Evolutionary conservation across 1,140 invertebrate genomes (phyloP).

Genomic region (Maniola jurtina): DNA sequence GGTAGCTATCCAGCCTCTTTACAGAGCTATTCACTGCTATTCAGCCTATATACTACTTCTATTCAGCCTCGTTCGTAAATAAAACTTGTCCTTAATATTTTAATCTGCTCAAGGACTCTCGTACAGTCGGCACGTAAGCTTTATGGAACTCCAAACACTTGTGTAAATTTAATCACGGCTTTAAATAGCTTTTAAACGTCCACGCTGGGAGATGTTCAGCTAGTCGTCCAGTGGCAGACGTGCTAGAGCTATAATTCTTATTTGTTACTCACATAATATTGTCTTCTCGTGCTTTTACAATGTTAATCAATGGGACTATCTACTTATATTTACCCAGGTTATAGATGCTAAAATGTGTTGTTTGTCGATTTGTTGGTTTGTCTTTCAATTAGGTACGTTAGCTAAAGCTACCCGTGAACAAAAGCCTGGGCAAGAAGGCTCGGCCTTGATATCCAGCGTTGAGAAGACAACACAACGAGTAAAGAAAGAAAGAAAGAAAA

Average conservation of each 20-base stretch:
- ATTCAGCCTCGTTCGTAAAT: constrained; percentile 5
- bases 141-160: constrained; percentile 20
- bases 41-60: not conserved
- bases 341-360: no score
- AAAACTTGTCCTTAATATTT: constrained; percentile 22
- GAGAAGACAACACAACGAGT: no score
- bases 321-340: no score
- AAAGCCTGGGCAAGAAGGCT: no score
- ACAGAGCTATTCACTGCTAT: constrained; percentile 5
- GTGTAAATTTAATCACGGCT: constrained; percentile 29
- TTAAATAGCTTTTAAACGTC: constrained; percentile 28
- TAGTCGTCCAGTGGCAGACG: not conserved
- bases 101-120: constrained; percentile 13
- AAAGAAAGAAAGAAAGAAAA: no score
- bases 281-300: no score
- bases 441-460: no score
- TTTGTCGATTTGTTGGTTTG: no score
- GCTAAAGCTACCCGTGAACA: no score
- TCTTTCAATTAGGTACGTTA: no score
- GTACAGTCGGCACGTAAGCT: constrained; percentile 19
- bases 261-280: not conserved
- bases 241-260: not conserved
- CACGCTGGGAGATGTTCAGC: constrained; percentile 4
- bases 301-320: no score
- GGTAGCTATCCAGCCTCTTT: not conserved